These are phyloP conservation scores for Oryzias javanicus DNA, from an alignment of 2,113 vertebrate genomes.

Conservation along the genomic window DNA sequence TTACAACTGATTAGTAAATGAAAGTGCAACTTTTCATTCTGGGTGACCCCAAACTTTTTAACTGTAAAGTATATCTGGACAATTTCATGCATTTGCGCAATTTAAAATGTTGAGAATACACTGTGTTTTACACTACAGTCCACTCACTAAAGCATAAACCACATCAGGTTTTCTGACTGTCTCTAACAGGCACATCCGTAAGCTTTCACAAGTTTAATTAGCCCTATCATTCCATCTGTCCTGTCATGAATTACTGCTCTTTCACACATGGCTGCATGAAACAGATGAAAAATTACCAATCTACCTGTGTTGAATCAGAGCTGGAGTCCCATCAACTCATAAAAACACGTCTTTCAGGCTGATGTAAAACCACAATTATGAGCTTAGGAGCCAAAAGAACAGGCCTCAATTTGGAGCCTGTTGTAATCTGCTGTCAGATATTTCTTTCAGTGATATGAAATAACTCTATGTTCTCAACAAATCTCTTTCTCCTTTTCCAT, in stretches of 20 bases:
- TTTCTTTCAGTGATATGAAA: constrained; percentile 71
- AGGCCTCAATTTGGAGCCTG: constrained; percentile 47
- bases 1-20: too few species aligned
- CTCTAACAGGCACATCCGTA: too few species aligned
- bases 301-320: constrained; percentile 21
- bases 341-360: constrained; percentile 62
- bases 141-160: too few species aligned
- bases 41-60: too few species aligned
- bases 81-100: too few species aligned
- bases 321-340: constrained; percentile 40
- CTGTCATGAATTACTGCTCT: constrained; percentile 42
- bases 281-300: constrained; percentile 37
- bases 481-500: constrained; percentile 38
- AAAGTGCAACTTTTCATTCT: too few species aligned
- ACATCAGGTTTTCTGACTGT: too few species aligned
- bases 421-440: constrained; percentile 64
- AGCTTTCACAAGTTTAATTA: constrained; percentile 5
- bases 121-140: too few species aligned
- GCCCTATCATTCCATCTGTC: constrained; percentile 22
- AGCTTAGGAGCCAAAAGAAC: constrained; percentile 66
- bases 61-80: too few species aligned
- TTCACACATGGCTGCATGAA: constrained; percentile 50
- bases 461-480: constrained; percentile 62
- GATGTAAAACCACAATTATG: constrained; percentile 71
- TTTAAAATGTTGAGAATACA: too few species aligned